Base-by-base conservation (phyloP, 1,140 invertebrate genomes). In the Bathynomus jamesi region DNA sequence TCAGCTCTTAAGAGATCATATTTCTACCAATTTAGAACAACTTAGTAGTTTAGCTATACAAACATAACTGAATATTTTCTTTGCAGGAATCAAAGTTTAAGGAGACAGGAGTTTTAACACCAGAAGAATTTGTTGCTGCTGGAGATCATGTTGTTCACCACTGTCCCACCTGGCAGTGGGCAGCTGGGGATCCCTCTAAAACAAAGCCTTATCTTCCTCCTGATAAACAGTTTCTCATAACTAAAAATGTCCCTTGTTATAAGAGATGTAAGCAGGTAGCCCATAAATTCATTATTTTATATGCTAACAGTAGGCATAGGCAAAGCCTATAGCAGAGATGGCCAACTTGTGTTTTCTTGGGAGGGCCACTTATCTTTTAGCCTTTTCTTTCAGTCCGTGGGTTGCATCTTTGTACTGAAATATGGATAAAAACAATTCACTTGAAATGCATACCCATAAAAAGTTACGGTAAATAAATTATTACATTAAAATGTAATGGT, bases 81-180 rank as follows among this genome's bases (percentile, higher is more conserved):
- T 81, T 76, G n/a, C 68, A 97, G 93, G 95, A 99, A 84, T 98
- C 96, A 7, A 99, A 98, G 83, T 99, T 99, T 83, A 89, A 91
- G 78, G 97, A 99, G 84, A 99, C 96, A 63, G 97, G 97, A 53
- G 95, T 99, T 0, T 82, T 99, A 10, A 99, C 97, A n/a, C 87
- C 87, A 31, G 87, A 87, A 80, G 91, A 98, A 84, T 99, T 98
- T 88, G 89, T 99, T 1, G 93, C 91, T 64, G 96, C 96, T 68
- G 98, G 98, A 4, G 98, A 99, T 83, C 96, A 99, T 82, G 83
- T 99, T 25, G 96, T 99, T 0, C 96, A 99, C 84, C 96, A 99
- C 82, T 99, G 96, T 83, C 97, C 98, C 0, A 99, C 97, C 0
- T 99, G 98, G 98, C 93, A 97, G 79, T 99, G 98, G 98, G 89